Evolutionary conservation across 92 coral and sea anemone species (phyloP).

Genomic region (Diadumene lineata): DNA sequence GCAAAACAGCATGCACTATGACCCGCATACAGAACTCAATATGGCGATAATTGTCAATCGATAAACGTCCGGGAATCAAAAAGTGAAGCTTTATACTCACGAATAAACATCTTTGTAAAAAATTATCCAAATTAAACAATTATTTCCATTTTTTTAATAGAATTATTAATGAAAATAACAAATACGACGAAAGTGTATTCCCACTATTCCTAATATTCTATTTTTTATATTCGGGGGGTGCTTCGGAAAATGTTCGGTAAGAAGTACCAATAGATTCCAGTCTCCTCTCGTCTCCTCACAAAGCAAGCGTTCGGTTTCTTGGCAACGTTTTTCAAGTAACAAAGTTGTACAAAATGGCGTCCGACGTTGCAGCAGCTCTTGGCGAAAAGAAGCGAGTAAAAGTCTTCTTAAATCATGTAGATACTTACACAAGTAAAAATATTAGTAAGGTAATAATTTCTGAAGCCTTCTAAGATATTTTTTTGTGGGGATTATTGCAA

Average conservation of each 20-base stretch:
- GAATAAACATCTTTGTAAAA: not conserved
- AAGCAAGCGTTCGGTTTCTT: constrained; percentile 33
- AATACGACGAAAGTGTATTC: too few species aligned
- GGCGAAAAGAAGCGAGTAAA: constrained; percentile 71
- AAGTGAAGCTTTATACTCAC: not conserved
- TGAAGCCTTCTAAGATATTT: not conserved
- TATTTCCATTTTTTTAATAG: too few species aligned
- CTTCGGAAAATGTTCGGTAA: not conserved
- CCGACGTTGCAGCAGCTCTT: constrained; percentile 56
- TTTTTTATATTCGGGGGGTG: too few species aligned
- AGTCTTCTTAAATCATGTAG: constrained; percentile 93
- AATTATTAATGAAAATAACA: too few species aligned
- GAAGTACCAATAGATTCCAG: constrained; percentile 13
- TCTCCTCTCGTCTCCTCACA: constrained; percentile 1
- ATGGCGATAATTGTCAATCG: not conserved
- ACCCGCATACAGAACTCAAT: not conserved
- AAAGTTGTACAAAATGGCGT: constrained; percentile 68
- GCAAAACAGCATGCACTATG: not conserved
- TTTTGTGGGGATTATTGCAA: not conserved
- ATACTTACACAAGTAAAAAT: constrained; percentile 81
- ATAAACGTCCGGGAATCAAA: constrained; percentile 8
- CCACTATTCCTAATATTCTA: too few species aligned
- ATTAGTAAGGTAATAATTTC: constrained; percentile 80
- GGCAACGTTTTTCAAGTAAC: constrained; percentile 28
- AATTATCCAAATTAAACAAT: not conserved